Conservation (phyloP, 2,797 vertebrate species). For the Coregonus sp. region DNA sequence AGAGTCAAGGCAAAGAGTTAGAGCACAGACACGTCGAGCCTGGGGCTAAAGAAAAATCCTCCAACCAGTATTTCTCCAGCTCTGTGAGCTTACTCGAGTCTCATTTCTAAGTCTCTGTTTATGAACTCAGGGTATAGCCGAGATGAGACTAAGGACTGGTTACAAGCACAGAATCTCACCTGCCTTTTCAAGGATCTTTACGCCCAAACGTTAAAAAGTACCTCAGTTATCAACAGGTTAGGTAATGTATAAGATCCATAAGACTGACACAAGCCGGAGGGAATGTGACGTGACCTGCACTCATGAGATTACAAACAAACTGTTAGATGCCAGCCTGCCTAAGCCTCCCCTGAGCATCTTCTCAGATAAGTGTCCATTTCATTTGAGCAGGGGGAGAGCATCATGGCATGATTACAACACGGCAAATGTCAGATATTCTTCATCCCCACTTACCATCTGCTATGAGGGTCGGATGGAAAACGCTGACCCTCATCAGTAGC, state of each 20-base stretch:
- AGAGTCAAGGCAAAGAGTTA: constrained; percentile 1
- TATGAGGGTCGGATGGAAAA: constrained; percentile 24
- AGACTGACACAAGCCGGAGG: not conserved
- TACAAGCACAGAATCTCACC: not conserved
- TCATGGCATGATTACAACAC: constrained; percentile 23
- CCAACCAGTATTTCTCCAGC: constrained; percentile 12
- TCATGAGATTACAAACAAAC: not conserved
- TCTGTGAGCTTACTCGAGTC: constrained; percentile 16
- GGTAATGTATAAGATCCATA: not conserved
- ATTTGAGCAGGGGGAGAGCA: constrained; percentile 4
- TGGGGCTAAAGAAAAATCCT: not conserved
- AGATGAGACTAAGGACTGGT: constrained; percentile 5
- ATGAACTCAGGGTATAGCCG: constrained; percentile 20
- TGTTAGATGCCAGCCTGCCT: not conserved
- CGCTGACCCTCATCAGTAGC: constrained; percentile 12
- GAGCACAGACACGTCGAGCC: not conserved
- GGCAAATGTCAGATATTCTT: constrained; percentile 39
- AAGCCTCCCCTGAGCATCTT: not conserved
- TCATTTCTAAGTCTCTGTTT: constrained; percentile 27
- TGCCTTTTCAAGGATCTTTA: not conserved
- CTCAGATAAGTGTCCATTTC: constrained; percentile 9
- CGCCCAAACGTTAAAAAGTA: not conserved
- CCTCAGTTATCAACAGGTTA: constrained; percentile 7
- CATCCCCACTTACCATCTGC: constrained; percentile 46
- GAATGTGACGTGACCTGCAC: not conserved